A percentile compares a stretch with the other conserved stretches of the same genome.
Evolutionary conservation across 2,113 vertebrate genomes (phyloP).

Genomic region (Malurus melanocephalus): DNA sequence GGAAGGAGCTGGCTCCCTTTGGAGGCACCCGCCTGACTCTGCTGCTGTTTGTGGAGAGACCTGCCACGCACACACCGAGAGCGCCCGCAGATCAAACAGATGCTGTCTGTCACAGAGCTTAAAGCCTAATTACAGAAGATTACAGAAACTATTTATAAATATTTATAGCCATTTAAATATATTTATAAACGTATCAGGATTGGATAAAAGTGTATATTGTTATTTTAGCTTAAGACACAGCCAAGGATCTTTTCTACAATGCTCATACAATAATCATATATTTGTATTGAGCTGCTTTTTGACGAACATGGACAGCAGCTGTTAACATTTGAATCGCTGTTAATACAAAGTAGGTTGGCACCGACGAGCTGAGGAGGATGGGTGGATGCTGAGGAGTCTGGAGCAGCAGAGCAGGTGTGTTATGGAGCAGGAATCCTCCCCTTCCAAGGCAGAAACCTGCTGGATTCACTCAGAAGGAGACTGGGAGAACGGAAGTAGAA

Average conservation of each 20-base stretch:
- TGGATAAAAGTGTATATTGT: slow-evolving; percentile 63
- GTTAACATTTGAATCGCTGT: slow-evolving; percentile 39
- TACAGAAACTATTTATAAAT: slow-evolving; percentile 68
- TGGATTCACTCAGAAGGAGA: neutral
- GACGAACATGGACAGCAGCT: slow-evolving; percentile 41
- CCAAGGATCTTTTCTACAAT: slow-evolving; percentile 29
- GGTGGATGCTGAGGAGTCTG: neutral
- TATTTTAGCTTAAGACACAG: slow-evolving; percentile 52
- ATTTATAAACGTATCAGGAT: slow-evolving; percentile 64
- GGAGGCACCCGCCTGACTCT: neutral
- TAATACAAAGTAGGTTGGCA: slow-evolving; percentile 43
- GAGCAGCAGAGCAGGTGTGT: neutral
- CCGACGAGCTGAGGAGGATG: neutral
- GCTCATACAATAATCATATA: slow-evolving; percentile 38
- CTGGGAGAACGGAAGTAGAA: neutral
- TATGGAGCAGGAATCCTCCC: neutral
- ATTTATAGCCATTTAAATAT: slow-evolving; percentile 66
- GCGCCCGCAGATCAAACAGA: slow-evolving; percentile 49
- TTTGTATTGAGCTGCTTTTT: slow-evolving; percentile 47
- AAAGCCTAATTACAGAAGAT: slow-evolving; percentile 64
- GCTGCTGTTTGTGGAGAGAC: neutral
- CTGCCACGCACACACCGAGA: neutral
- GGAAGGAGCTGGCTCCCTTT: neutral
- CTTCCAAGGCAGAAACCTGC: neutral
- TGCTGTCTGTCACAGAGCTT: slow-evolving; percentile 63